Conservation (phyloP, 2,113 vertebrate genomes). For the Sinocyclocheilus anshuiensis region DNA sequence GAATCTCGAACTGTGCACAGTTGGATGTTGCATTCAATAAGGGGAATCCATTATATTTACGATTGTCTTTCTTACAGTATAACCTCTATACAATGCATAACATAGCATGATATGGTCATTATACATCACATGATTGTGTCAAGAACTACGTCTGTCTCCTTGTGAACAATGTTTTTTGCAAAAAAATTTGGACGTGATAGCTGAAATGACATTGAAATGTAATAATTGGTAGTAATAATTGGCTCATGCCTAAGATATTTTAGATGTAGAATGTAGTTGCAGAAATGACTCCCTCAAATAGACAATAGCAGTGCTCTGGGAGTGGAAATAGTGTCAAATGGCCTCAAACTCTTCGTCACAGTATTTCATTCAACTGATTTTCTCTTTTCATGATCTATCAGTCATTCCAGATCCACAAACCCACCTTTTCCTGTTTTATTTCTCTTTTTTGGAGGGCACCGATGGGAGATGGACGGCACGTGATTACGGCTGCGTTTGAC, state of each 20-base stretch:
- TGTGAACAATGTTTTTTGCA: background rate
- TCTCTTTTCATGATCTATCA: background rate
- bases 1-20: background rate
- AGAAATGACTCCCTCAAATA: background rate
- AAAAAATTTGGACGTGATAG: background rate
- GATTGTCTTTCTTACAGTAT: constrained; percentile 38
- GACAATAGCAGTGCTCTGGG: background rate
- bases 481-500: constrained; percentile 81
- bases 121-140: constrained; percentile 40
- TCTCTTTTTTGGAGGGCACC: constrained; percentile 23
- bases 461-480: background rate
- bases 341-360: too few species aligned
- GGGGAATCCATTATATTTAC: constrained; percentile 24
- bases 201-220: background rate
- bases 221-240: background rate
- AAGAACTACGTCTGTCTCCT: background rate
- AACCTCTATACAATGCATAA: constrained; percentile 33
- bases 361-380: background rate
- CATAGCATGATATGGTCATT: constrained; percentile 47
- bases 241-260: background rate
- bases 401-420: background rate
- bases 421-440: background rate
- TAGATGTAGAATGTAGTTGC: background rate
- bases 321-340: background rate
- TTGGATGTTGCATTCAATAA: constrained; percentile 33